A percentile compares a stretch with the other conserved stretches of the same genome.
These are phyloP conservation scores for Neosilurus hyrtlii DNA, from an alignment of 2,797 vertebrate genomes.

Conservation along the genomic window DNA sequence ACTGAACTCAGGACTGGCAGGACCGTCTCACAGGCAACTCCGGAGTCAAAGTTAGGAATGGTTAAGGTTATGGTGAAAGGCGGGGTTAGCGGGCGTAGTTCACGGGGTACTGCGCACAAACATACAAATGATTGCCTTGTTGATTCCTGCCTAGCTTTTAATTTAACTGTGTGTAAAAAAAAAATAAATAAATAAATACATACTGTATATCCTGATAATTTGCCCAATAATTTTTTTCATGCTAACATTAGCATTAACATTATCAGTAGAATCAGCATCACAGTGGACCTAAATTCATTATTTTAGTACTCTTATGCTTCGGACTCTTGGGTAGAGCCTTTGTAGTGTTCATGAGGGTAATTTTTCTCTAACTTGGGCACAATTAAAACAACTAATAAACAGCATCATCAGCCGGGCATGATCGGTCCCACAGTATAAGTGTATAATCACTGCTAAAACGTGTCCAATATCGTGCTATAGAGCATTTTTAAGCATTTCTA, in stretches of 20 bases:
- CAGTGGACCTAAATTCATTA: not conserved
- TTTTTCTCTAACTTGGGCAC: not conserved
- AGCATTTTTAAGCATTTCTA: not conserved
- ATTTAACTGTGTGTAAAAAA: not conserved
- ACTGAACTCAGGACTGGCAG: not conserved
- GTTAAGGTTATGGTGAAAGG: conserved; percentile 73
- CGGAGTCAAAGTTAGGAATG: conserved; percentile 95
- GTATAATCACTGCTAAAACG: not conserved
- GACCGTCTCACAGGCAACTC: conserved; percentile 46
- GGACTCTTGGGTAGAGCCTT: not conserved
- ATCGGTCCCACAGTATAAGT: not conserved
- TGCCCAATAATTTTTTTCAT: not conserved
- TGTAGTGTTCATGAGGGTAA: not conserved
- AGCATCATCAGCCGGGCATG: not conserved
- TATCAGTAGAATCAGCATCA: not conserved
- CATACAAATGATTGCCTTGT: not conserved
- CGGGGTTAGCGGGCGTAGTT: not conserved
- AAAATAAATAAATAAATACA: no score
- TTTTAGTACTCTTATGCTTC: not conserved
- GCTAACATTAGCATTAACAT: not conserved
- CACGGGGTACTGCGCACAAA: not conserved
- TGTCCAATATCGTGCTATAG: not conserved
- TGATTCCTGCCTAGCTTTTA: not conserved
- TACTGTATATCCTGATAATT: not conserved
- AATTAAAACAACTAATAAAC: conserved; percentile 6